Base-by-base conservation (phyloP, 2,113 vertebrate species). In the Synchiropus splendidus region DNA sequence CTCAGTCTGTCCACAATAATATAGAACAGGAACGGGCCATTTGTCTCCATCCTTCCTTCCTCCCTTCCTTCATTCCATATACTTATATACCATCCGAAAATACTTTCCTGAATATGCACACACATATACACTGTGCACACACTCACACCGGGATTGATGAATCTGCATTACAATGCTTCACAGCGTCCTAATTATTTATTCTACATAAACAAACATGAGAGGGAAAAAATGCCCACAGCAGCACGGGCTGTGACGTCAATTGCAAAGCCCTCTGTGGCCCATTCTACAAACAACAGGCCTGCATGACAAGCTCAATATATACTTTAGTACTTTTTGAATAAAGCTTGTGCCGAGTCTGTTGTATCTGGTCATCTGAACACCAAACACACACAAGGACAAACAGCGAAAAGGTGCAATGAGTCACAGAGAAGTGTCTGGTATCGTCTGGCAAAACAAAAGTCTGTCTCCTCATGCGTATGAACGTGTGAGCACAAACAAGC, bases 371-470 rank as follows among this genome's bases (percentile, higher is more conserved):
- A 38, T 54, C 47, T 43, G 17, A 14, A 27, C 36, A 18, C 45
- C 18, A 16, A 37, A 39, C 31, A 45, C 39, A 45, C 3, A 12
- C 31, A 34, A 35, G 38, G 38, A 50, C 33, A 32, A 47, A 52
- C 8, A 42, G 37, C 15, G 45, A 65, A 62, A 56, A 56, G 43
- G 42, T 69, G 47, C 18, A 1, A 34, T 58, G 59, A 70, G 47
- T 70, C 67, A 64, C n/a, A 41, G 14, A 13, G 4, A 40, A 12
- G n/a, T 39, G 21, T 45, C 36, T 32, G 36, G 42, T 48, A 51
- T 38, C 27, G 47, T 54, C 45, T 34, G n/a, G 34, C 12, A 31
- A 30, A 43, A 44, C 32, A 27, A 17, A 44, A 41, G 2, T 31
- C 13, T 65, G 17, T 36, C 39, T 37, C 17, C 10, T 16, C 51